phyloP scores from a whole-genome alignment of 2,113 vertebrate genomes.

The Platycercus adscitus region DNA sequence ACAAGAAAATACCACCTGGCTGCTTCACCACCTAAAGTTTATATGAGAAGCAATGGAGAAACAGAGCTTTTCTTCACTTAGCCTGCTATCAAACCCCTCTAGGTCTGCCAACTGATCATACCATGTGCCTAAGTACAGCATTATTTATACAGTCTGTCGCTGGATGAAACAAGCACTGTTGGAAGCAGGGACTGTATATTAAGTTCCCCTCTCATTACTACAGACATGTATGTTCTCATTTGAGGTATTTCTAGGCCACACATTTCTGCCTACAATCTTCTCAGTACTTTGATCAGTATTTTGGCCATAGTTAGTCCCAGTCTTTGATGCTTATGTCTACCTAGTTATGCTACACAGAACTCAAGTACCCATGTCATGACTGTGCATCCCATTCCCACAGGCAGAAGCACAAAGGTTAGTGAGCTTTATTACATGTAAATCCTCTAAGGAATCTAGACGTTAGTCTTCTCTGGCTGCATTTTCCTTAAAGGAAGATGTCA shows the following conservation, averaged over 20 bases:
- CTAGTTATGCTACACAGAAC: not conserved
- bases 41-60: not conserved
- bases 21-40: not conserved
- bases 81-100: not conserved
- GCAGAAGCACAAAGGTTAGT: not conserved
- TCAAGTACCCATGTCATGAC: accelerated
- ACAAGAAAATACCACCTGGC: not conserved
- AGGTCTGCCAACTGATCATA: not conserved
- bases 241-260: not conserved
- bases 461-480: not conserved
- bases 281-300: not conserved
- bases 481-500: not conserved
- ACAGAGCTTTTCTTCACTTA: not conserved
- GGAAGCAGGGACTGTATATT: not conserved
- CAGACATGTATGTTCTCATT: not conserved
- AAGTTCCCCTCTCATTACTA: not conserved
- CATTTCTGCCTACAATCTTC: not conserved
- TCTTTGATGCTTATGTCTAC: accelerated
- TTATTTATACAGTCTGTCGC: not conserved
- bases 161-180: not conserved
- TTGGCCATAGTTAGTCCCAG: not conserved
- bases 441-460: not conserved
- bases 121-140: not conserved
- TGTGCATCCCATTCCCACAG: not conserved
- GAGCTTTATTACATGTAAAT: not conserved